Evolutionary conservation across 2,797 vertebrate species (phyloP).

Genomic region (Sebastiscus albofasciatus): DNA sequence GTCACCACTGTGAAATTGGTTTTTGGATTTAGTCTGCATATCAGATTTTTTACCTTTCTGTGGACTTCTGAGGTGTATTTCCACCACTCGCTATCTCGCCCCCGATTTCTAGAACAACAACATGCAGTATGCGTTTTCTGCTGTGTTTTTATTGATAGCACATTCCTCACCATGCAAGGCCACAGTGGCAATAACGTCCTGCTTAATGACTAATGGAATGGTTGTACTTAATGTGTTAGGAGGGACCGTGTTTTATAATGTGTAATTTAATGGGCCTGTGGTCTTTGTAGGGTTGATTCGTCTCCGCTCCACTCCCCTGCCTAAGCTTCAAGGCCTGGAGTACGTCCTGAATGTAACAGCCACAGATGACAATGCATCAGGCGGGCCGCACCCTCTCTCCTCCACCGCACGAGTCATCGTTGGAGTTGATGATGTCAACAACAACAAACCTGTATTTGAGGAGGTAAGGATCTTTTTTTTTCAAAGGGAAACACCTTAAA

Average conservation of each 20-base stretch:
- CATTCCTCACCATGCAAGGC: constrained; percentile 37
- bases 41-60: constrained; percentile 52
- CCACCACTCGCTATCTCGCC: constrained; percentile 11
- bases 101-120: constrained; percentile 34
- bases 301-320: constrained; percentile 86
- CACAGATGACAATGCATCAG: constrained; percentile 89
- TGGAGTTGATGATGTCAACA: constrained; percentile 90
- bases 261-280: constrained; percentile 45
- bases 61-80: constrained; percentile 39
- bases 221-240: constrained; percentile 20
- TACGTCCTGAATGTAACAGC: constrained; percentile 89
- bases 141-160: constrained; percentile 42
- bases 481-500: not conserved
- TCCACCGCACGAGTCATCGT: constrained; percentile 87
- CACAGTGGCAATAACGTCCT: constrained; percentile 41
- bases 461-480: constrained; percentile 76
- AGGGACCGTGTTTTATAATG: constrained; percentile 19
- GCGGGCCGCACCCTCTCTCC: constrained; percentile 84
- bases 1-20: constrained; percentile 73
- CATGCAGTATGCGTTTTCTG: not conserved
- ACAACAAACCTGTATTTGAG: constrained; percentile 92
- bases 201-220: constrained; percentile 57
- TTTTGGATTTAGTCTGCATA: constrained; percentile 66
- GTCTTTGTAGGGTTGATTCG: constrained; percentile 86
- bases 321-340: constrained; percentile 88